Base-by-base conservation (phyloP, 2,888 invertebrate species). In the Yponomeuta malinellus region DNA sequence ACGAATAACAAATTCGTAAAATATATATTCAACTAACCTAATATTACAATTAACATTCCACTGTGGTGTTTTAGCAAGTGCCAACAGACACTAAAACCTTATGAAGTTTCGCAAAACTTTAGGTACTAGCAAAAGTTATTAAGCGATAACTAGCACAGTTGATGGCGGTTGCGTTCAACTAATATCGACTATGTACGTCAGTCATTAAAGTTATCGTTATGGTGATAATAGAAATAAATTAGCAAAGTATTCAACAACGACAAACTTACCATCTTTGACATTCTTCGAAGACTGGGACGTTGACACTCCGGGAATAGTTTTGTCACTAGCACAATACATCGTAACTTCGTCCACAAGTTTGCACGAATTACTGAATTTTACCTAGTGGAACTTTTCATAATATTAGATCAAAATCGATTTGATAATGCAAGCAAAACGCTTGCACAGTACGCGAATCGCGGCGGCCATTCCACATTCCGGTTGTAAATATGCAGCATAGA, bases 301-400 rank as follows among this genome's bases (percentile, higher is more conserved):
- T 93, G 93, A 94, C 93, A 94, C 94, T 94, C 94, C 95, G 93
- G 94, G 94, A 90, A 94, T 94, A 89, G 94, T 95, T 93, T 95
- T 95, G 93, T 95, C 95, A 93, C 94, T 93, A 87, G 95, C 94
- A 93, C 95, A 95, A 90, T 95, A 95, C 95, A 95, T 95, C 80
- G 83, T 93, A 91, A 75, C 76, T 92, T 94, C 94, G 94, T 93
- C 93, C 93, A 85, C 85, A 87, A 92, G 90, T 80, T 78, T 81
- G 81, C 80, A 78, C 10, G 33, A 29, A 31, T 63, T 15, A 23
- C 43, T n/a, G 37, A 70, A 15, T 70, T 15, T 70, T 63, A 70
- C 37, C 63, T 70, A 37, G 10, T 1, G 15, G 37, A 66, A 71
- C 48, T 70, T 33, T 43, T 70, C 92, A 93, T 93, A 89, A 86